Conservation (phyloP, 2,797 vertebrate genomes). For the Amblyraja radiata region DNA sequence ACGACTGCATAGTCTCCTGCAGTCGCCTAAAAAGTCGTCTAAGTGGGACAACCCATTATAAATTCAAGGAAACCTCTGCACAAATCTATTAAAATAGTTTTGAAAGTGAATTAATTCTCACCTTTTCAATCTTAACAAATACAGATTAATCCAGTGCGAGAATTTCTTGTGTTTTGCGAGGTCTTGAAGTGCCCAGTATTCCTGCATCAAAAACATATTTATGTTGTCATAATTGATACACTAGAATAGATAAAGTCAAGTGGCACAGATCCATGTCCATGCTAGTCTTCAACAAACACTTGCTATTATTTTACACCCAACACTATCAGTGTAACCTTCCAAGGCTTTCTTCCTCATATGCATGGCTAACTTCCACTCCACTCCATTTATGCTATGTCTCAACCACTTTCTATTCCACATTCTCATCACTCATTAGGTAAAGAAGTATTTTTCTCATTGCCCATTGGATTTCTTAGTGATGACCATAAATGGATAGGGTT, state of each 20-base stretch:
- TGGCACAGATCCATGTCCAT: not conserved
- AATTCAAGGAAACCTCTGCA: not conserved
- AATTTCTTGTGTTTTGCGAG: conserved; percentile 59
- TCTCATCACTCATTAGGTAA: too few species aligned
- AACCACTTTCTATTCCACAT: too few species aligned
- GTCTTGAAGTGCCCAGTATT: conserved; percentile 63
- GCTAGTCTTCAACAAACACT: too few species aligned
- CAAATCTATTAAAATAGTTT: not conserved
- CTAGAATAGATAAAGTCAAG: not conserved
- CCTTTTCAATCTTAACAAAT: conserved; percentile 58
- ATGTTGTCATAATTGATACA: not conserved
- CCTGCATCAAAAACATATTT: conserved; percentile 44
- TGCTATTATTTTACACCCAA: too few species aligned
- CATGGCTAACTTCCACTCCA: too few species aligned
- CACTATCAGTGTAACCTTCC: too few species aligned
- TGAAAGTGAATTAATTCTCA: conserved; percentile 38
- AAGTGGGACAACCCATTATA: not conserved
- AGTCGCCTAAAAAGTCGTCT: too few species aligned
- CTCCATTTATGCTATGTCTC: not conserved
- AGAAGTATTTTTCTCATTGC: too few species aligned
- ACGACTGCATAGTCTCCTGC: too few species aligned
- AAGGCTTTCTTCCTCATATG: too few species aligned
- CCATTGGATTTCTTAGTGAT: too few species aligned
- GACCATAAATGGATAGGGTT: too few species aligned
- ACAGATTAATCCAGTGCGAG: conserved; percentile 60